Evolutionary conservation across 2,113 vertebrate species (phyloP).

Genomic region (Hemiprocne comata): DNA sequence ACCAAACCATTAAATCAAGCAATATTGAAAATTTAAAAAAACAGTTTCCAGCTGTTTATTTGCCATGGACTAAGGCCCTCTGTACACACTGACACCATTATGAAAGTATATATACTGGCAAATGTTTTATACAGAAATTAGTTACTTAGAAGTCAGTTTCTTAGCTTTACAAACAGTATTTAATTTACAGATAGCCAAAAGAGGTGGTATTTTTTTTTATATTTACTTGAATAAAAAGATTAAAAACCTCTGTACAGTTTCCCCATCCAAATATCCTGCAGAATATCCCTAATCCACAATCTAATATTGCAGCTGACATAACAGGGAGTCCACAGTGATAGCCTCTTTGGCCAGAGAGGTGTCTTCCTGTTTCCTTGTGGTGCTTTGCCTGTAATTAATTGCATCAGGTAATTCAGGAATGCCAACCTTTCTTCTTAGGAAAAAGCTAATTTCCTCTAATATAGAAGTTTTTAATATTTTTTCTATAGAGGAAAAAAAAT

Average conservation of each 20-base stretch:
- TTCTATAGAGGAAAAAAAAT: not conserved
- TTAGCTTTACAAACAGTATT: not conserved
- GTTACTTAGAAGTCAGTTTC: not conserved
- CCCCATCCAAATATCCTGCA: not conserved
- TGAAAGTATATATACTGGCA: not conserved
- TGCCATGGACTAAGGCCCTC: not conserved
- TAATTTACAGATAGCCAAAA: not conserved
- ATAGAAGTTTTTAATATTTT: not conserved
- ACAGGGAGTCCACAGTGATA: not conserved
- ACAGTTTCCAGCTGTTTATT: not conserved
- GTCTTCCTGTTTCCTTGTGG: not conserved
- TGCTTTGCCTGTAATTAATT: not conserved
- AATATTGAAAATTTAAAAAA: not conserved
- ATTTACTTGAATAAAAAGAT: not conserved
- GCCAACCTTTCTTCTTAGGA: not conserved
- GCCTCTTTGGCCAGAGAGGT: not conserved
- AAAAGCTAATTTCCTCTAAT: not conserved
- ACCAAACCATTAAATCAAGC: not conserved
- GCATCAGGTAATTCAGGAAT: not conserved
- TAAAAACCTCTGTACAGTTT: not conserved
- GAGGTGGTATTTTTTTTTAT: not conserved
- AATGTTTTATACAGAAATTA: not conserved
- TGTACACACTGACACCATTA: not conserved
- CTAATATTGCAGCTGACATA: not conserved
- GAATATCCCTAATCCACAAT: not conserved